Base-by-base conservation (phyloP, 2,797 vertebrate genomes). In the Halcyon chelicuti region DNA sequence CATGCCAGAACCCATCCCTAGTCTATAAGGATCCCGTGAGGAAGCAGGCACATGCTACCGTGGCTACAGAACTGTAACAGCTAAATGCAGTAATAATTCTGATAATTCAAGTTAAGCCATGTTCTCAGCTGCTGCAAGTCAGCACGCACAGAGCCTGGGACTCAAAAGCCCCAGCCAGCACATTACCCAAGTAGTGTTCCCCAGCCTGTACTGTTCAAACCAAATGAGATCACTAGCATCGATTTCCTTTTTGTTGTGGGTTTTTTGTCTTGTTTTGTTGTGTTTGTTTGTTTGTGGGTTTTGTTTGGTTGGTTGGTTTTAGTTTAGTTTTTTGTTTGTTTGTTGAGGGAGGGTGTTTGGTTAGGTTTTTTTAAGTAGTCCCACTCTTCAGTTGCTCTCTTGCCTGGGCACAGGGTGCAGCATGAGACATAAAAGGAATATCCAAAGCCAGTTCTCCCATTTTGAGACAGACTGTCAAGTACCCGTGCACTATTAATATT, bases 71-170 rank as follows among this genome's bases (percentile, higher is more conserved):
- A 77, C 14, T 7, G 1, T 7, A 37, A 19, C 1, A 10, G 31
- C 25, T 49, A 31, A 8, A 9, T 28, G 19, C 47, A 85, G 37
- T 8, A 62, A 33, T 7, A 14, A 39, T 55, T 40, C 60, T 6
- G 3, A 29, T 7, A 12, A 3, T 3, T 3, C 28, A 46, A 17
- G 15, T 55, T 19, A 77, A 85, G 49, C 8, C 3, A 1, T 13
- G 2, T 88, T 42, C 18, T 35, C 29, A 51, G 46, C 42, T 83
- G 31, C 44, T 80, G 35, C 42, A 55, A 58, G 20, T 31, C 71
- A 40, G 4, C 10, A n/a, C 21, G 8, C 26, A 10, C 11, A 49
- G 12, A 51, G 14, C 6, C 15, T 55, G 26, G 9, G 4, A 35
- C 12, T 26, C 16, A 29, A 35, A 35, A 33, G 40, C 28, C 29